Evolutionary conservation across 1,140 invertebrate genomes (phyloP).

Genomic region (Micrasema longulum): DNA sequence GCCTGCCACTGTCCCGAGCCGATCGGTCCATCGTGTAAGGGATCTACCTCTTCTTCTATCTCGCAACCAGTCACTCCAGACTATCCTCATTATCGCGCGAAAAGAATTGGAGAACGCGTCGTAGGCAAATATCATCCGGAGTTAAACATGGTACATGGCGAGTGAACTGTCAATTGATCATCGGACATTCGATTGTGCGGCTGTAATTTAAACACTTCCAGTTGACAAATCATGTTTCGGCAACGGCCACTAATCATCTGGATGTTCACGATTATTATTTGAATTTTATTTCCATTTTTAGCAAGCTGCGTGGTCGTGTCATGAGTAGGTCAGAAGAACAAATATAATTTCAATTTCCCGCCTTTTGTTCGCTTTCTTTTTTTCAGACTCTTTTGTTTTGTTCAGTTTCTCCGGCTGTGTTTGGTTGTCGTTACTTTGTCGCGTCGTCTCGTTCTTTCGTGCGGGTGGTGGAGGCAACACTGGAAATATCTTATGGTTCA

Average conservation of each 20-base stretch:
- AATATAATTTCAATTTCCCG: constrained; percentile 37
- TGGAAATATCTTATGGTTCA: too few relatives aligned
- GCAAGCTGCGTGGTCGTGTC: constrained; percentile 84
- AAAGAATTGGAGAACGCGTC: too few relatives aligned
- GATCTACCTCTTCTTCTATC: too few relatives aligned
- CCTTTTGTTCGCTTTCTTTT: constrained; percentile 29
- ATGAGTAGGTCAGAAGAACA: constrained; percentile 78
- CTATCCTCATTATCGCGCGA: not conserved
- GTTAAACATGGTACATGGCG: not conserved
- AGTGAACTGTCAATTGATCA: not conserved
- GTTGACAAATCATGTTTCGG: not conserved
- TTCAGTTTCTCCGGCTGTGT: not conserved
- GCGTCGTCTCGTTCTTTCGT: too few relatives aligned
- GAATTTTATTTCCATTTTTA: constrained; percentile 69
- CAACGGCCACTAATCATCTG: not conserved
- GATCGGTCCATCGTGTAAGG: too few relatives aligned
- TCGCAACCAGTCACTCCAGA: not conserved
- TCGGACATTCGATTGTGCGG: not conserved
- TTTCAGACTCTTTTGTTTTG: too few relatives aligned
- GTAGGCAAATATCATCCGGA: not conserved
- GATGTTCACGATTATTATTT: constrained; percentile 27
- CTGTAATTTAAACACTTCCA: not conserved
- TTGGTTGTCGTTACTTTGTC: too few relatives aligned
- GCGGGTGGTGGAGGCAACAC: too few relatives aligned
- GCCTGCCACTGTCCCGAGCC: too few relatives aligned